Percentiles rank a stretch among this genome's conserved stretches.
These are phyloP conservation scores for Tipula lateralis DNA, from an alignment of 2,888 invertebrate species.

Conservation along the genomic window DNA sequence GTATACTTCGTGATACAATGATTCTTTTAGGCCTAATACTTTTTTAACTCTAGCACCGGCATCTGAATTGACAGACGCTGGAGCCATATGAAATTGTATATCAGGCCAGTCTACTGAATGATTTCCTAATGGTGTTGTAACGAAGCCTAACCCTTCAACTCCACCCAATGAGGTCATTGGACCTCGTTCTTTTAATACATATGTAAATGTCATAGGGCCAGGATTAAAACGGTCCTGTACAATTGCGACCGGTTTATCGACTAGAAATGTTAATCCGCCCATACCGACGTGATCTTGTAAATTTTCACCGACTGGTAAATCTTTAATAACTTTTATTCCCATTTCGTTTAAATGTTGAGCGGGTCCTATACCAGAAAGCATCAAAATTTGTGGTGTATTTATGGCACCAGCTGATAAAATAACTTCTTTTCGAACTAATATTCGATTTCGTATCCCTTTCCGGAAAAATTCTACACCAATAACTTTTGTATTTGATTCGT, in stretches of 20 bases:
- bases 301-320: conserved; percentile 74
- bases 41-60: conserved; percentile 68
- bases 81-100: conserved; percentile 89
- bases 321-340: conserved; percentile 68
- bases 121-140: conserved; percentile 80
- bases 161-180: conserved; percentile 86
- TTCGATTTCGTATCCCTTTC: conserved; percentile 63
- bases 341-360: conserved; percentile 61
- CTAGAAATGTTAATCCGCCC: conserved; percentile 60
- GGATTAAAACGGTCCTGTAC: conserved; percentile 74
- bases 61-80: conserved; percentile 79
- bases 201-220: conserved; percentile 73
- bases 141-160: conserved; percentile 81
- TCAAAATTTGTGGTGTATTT: conserved; percentile 84
- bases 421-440: conserved; percentile 74
- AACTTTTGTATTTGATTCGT: conserved; percentile 67
- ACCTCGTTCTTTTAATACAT: conserved; percentile 70
- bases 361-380: conserved; percentile 84
- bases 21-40: conserved; percentile 74
- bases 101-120: conserved; percentile 75
- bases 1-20: conserved; percentile 73
- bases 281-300: conserved; percentile 85
- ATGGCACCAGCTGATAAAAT: conserved; percentile 87
- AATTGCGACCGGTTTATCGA: conserved; percentile 79
- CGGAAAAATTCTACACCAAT: conserved; percentile 76